Evolutionary conservation across 2,797 vertebrate genomes (phyloP), one percentile per base, ranked within the genome.

Genomic region (Pempheris klunzingeri): DNA sequence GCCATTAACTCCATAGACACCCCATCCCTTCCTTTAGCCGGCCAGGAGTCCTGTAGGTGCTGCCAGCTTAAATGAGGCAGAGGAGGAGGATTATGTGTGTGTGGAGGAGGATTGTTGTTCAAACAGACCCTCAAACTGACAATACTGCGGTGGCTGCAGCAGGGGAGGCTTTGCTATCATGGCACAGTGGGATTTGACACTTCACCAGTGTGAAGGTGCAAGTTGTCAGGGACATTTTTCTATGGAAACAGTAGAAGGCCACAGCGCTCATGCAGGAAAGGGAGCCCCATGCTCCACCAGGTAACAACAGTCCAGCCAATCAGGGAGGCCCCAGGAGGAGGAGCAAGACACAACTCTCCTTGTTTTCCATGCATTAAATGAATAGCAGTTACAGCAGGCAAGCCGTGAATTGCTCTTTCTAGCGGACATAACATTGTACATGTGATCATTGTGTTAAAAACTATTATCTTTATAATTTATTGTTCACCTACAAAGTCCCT

Each of bases 251-350:
- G 66, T 20, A 6, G 57, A 50, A 60, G 55, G 77, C 71, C 52
- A 52, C 71, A 50, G 22, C 71, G 38, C 64, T 65, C 6, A 3
- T 68, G 62, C 10, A 52, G 46, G 47, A 63, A 54, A 75, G 49
- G 76, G 43, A 90, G n/a, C 74, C 60, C 74, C 74, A 38, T 13
- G 38, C 86, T 84, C 73, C 76, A 55, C 78, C 81, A 94, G 94
- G 89, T 93, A 91, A 94, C 91, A 92, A 93, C 92, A 93, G 87
- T 71, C 62, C 80, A 83, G 78, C 92, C 93, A 94, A 93, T 93
- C 92, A 91, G 87, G 49, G 61, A 82, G 77, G 66, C 80, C 71
- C 58, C 78, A 85, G 83, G 87, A 86, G 71, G 43, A 14, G 30
- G 24, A 75, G 54, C 7, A 32, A 75, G 71, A 63, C 53, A 63